phyloP scores from a whole-genome alignment of 1,140 invertebrate genomes.

The Cyclina sinensis region DNA sequence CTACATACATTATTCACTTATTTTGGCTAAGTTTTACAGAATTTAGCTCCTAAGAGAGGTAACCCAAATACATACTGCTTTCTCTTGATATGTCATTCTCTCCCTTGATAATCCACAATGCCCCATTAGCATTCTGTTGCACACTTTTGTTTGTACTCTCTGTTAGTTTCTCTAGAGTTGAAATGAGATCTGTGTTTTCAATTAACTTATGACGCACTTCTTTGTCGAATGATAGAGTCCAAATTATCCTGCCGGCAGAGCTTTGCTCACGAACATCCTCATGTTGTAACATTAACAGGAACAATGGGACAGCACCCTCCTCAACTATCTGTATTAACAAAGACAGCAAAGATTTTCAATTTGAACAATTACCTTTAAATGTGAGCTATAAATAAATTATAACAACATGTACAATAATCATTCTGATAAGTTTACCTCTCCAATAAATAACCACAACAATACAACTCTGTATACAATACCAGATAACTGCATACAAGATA shows the following conservation, averaged over 20 bases:
- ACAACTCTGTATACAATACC: too few species aligned
- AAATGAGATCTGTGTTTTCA: slow-evolving; percentile 74
- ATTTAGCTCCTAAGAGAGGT: slow-evolving; percentile 3
- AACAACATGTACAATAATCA: too few species aligned
- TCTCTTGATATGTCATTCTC: slow-evolving; percentile 78
- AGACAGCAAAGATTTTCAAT: too few species aligned
- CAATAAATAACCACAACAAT: too few species aligned
- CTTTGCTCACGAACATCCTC: slow-evolving; percentile 77
- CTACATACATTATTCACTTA: too few species aligned
- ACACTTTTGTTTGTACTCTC: slow-evolving; percentile 75
- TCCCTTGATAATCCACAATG: slow-evolving; percentile 81
- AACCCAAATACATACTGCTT: slow-evolving; percentile 68
- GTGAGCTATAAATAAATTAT: too few species aligned
- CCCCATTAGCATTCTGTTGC: slow-evolving; percentile 78
- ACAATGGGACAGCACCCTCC: slow-evolving; percentile 75
- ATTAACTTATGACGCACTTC: slow-evolving; percentile 74
- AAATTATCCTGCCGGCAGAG: slow-evolving; percentile 75
- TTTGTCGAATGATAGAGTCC: slow-evolving; percentile 82
- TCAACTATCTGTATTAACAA: slow-evolving; percentile 80
- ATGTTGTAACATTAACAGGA: slow-evolving; percentile 77
- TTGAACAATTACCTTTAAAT: too few species aligned
- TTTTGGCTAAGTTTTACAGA: too few species aligned
- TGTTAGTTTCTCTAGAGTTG: slow-evolving; percentile 75
- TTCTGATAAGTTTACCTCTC: too few species aligned
- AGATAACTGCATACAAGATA: too few species aligned